Evolutionary conservation across 2,113 vertebrate genomes (phyloP).

Genomic region (Heterocephalus glaber): DNA sequence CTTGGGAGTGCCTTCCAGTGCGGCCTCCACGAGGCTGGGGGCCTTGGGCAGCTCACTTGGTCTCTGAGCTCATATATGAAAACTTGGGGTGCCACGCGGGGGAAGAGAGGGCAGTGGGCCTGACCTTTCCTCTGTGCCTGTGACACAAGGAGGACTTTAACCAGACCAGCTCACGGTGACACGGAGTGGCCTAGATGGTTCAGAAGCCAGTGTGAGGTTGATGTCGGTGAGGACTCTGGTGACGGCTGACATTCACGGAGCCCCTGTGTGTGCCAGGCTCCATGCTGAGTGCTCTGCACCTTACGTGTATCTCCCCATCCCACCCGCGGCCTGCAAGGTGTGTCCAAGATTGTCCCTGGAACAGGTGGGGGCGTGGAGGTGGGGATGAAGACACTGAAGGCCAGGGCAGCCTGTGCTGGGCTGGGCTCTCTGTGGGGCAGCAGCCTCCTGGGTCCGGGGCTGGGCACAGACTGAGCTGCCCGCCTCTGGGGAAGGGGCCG

Average conservation of each 20-base stretch:
- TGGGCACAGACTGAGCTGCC: accelerated
- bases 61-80: accelerated
- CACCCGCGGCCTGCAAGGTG: neutral
- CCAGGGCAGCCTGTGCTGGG: accelerated
- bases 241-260: accelerated
- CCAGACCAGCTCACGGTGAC: neutral
- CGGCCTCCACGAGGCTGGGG: accelerated
- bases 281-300: neutral
- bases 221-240: neutral
- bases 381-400: neutral
- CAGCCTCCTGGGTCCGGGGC: accelerated
- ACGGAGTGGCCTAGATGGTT: accelerated
- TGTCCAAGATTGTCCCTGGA: accelerated
- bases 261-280: accelerated
- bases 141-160: neutral
- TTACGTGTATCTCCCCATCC: accelerated
- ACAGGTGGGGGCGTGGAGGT: neutral
- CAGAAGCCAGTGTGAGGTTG: neutral
- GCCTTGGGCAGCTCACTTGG: neutral
- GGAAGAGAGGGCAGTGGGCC: accelerated
- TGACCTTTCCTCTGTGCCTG: neutral
- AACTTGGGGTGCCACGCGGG: neutral
- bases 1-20: accelerated
- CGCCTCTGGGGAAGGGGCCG: too few species aligned
- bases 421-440: accelerated